phyloP scores from a whole-genome alignment of 2,113 vertebrate genomes.

The Lophius piscatorius region DNA sequence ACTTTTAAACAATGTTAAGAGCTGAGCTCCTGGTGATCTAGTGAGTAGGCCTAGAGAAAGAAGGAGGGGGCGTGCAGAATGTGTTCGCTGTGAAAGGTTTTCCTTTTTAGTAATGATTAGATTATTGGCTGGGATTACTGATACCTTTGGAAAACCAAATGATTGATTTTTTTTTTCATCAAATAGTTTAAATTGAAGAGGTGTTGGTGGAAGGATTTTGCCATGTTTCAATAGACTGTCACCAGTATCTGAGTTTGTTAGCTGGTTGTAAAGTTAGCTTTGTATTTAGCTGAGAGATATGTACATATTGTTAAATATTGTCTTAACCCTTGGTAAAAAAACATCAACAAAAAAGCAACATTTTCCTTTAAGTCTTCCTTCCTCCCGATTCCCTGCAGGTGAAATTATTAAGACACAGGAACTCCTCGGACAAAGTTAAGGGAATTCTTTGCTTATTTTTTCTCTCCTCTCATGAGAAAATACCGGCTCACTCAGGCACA shows the following conservation, averaged over 20 bases:
- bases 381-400: slow-evolving; percentile 55
- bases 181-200: too few relatives aligned
- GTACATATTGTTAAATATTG: neutral
- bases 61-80: too few relatives aligned
- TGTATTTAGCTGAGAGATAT: neutral
- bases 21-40: too few relatives aligned
- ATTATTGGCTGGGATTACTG: too few relatives aligned
- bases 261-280: neutral
- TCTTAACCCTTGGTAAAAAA: slow-evolving; percentile 2
- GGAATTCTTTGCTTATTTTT: slow-evolving; percentile 18
- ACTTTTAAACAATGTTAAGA: too few relatives aligned
- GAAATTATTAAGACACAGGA: slow-evolving; percentile 57
- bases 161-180: too few relatives aligned
- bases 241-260: neutral
- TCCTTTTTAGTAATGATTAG: too few relatives aligned
- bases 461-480: slow-evolving; percentile 38
- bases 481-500: slow-evolving; percentile 40
- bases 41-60: too few relatives aligned
- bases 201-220: too few relatives aligned
- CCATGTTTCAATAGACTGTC: too few relatives aligned
- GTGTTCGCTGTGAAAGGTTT: too few relatives aligned
- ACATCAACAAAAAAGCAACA: slow-evolving; percentile 3
- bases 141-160: too few relatives aligned
- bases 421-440: slow-evolving; percentile 49
- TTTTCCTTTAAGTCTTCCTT: slow-evolving; percentile 37